These are phyloP conservation scores for Phytoseiulus persimilis DNA, from an alignment of 2,888 invertebrate species.

Conservation along the genomic window DNA sequence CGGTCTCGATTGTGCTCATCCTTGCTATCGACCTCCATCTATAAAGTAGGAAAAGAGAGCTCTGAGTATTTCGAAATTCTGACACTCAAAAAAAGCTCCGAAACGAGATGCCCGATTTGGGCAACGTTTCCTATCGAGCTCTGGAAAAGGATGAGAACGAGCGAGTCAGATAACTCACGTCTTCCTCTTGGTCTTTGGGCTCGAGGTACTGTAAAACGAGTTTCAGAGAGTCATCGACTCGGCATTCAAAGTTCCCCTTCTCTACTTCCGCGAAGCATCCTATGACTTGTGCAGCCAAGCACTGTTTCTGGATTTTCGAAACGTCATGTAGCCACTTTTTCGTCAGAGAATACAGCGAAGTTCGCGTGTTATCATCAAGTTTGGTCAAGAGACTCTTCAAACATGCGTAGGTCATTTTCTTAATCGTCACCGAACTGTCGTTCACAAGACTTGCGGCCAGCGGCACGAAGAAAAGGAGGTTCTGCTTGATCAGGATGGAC, in stretches of 20 bases:
- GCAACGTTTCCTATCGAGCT: background rate
- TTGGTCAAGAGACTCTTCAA: conserved; percentile 58
- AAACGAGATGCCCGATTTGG: too few species aligned
- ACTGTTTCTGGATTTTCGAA: conserved; percentile 56
- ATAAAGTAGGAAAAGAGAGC: conserved; percentile 32
- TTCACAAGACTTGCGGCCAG: conserved; percentile 70
- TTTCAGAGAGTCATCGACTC: conserved; percentile 60
- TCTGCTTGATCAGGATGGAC: background rate
- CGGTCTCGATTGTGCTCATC: conserved; percentile 48
- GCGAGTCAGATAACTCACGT: conserved; percentile 47
- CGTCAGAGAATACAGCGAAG: conserved; percentile 39
- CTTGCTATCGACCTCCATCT: conserved; percentile 43
- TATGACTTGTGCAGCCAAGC: conserved; percentile 64
- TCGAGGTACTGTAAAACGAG: conserved; percentile 56
- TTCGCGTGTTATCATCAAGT: background rate
- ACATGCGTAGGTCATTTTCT: conserved; percentile 54
- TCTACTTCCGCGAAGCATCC: conserved; percentile 72
- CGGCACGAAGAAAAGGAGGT: conserved; percentile 63
- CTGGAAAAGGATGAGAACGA: too few species aligned
- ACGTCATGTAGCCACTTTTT: conserved; percentile 42
- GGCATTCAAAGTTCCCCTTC: conserved; percentile 60
- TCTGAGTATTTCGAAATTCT: too few species aligned
- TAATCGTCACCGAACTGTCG: conserved; percentile 68
- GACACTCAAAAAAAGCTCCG: too few species aligned
- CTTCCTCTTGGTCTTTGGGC: conserved; percentile 45